phyloP scores from a whole-genome alignment of 2,888 invertebrate genomes.

The Hyles lineata region DNA sequence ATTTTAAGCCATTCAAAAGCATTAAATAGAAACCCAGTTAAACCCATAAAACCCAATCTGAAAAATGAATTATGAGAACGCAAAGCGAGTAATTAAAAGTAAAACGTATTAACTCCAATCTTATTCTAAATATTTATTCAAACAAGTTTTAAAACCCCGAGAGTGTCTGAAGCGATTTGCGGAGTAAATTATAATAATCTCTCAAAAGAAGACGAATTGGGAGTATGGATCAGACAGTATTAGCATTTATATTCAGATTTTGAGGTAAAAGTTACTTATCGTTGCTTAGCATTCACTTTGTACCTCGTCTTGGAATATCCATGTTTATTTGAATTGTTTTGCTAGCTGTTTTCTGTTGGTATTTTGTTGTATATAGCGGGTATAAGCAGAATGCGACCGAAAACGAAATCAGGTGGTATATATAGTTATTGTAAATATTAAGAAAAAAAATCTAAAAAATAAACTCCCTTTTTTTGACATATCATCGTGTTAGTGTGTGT shows the following conservation, averaged over 20 bases:
- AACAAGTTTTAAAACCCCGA: conserved; percentile 63
- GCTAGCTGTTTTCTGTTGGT: neutral
- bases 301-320: conserved; percentile 39
- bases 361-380: conserved; percentile 11
- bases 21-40: neutral
- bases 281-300: conserved; percentile 63
- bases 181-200: conserved; percentile 79
- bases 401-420: too few species aligned
- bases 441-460: too few species aligned
- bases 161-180: conserved; percentile 72
- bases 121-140: conserved; percentile 65
- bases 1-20: too few species aligned
- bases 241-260: conserved; percentile 81
- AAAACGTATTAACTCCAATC: conserved; percentile 44
- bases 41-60: too few species aligned
- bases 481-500: too few species aligned
- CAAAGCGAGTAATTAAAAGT: conserved; percentile 28
- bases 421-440: too few species aligned
- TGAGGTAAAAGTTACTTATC: conserved; percentile 76
- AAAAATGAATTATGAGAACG: conserved; percentile 8
- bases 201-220: conserved; percentile 74
- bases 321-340: conserved; percentile 35
- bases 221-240: conserved; percentile 77
- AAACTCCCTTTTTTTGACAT: too few species aligned
- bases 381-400: too few species aligned